Evolutionary conservation across 2,113 vertebrate species (phyloP).

Genomic region (Brachypodius melanocephalos): DNA sequence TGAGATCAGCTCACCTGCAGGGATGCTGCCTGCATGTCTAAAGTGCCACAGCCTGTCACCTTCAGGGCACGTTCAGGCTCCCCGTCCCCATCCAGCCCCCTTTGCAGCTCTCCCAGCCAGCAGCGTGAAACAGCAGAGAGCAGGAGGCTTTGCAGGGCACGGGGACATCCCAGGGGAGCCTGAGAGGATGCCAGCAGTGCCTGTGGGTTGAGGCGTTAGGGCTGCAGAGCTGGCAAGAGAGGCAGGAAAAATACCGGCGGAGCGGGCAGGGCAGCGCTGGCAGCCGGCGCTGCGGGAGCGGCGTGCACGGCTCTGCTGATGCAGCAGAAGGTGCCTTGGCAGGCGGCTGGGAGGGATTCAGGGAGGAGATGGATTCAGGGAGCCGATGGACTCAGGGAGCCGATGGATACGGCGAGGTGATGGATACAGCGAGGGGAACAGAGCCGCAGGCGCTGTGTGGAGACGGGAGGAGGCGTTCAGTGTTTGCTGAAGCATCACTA

Average conservation of each 20-base stretch:
- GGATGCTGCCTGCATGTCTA: accelerated
- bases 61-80: neutral
- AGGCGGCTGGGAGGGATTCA: neutral
- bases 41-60: neutral
- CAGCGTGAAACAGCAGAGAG: neutral
- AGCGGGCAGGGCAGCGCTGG: neutral
- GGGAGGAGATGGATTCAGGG: neutral
- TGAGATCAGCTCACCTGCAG: neutral
- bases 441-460: neutral
- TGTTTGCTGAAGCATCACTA: neutral
- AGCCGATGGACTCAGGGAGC: neutral
- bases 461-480: neutral
- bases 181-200: neutral
- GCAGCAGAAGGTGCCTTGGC: neutral
- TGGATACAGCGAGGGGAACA: neutral
- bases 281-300: neutral
- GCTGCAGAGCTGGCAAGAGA: slow-evolving; percentile 26
- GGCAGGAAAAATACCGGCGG: neutral
- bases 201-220: neutral
- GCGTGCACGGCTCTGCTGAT: neutral
- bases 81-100: neutral
- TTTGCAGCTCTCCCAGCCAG: neutral
- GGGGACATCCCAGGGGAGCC: neutral
- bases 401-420: neutral
- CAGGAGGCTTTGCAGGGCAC: neutral